A percentile compares a stretch with the other conserved stretches of the same genome.
phyloP scores from a whole-genome alignment of 2,888 invertebrate species.

The Diaperis boleti region DNA sequence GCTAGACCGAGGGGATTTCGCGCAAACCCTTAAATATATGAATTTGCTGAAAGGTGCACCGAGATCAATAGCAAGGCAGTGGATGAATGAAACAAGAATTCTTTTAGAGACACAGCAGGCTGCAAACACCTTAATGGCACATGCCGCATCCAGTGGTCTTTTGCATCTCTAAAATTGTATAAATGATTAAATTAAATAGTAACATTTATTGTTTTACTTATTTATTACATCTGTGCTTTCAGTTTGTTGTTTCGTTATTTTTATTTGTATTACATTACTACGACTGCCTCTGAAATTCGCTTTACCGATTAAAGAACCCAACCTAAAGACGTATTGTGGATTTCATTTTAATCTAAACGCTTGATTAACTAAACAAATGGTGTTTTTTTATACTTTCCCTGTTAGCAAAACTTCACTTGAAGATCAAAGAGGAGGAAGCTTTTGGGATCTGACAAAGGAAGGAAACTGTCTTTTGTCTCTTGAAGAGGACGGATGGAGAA shows the following conservation, averaged over 20 bases:
- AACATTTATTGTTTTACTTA: slow-evolving; percentile 33
- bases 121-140: slow-evolving; percentile 88
- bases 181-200: slow-evolving; percentile 42
- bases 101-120: slow-evolving; percentile 92
- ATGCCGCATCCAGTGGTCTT: slow-evolving; percentile 84
- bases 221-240: slow-evolving; percentile 39
- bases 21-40: slow-evolving; percentile 87
- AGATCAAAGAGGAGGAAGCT: too few relatives aligned
- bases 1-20: slow-evolving; percentile 89
- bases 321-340: too few relatives aligned
- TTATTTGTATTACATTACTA: slow-evolving; percentile 19
- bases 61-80: slow-evolving; percentile 83
- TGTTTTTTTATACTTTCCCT: too few relatives aligned
- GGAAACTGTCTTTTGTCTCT: too few relatives aligned
- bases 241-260: slow-evolving; percentile 40
- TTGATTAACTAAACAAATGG: too few relatives aligned
- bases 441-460: too few relatives aligned
- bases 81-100: slow-evolving; percentile 87
- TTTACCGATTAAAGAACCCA: slow-evolving; percentile 15
- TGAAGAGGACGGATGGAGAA: too few relatives aligned
- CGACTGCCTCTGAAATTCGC: slow-evolving; percentile 10
- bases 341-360: too few relatives aligned
- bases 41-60: slow-evolving; percentile 91
- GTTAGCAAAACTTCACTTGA: too few relatives aligned
- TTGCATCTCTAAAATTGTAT: slow-evolving; percentile 62